Base-by-base conservation (phyloP, 2,888 invertebrate species). In the Eupeodes luniger region DNA sequence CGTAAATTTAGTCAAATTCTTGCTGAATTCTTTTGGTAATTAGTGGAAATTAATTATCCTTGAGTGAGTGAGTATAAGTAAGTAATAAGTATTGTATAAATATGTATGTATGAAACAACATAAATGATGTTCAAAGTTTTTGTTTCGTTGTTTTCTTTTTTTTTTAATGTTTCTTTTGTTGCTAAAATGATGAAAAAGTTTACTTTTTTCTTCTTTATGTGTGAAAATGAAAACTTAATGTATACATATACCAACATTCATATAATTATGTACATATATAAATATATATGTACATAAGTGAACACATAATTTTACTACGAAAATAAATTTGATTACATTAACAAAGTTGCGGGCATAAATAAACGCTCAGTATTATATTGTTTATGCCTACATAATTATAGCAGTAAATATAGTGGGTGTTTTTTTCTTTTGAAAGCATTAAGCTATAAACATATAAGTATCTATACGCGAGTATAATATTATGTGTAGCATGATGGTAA, bases 11-110 rank as follows among this genome's bases (percentile, higher is more conserved):
- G 67, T 69, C 27, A 57, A 57, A 64, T 83, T 76, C 59, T 49
- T 79, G n/a, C 47, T 76, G 59, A 83, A 79, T 87, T 83, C 79
- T 72, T 87, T 87, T 61, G 79, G 83, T 79, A 88, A 84, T 88
- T 88, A 88, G 87, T 81, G 72, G 57, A 88, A 88, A 88, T 77
- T 81, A 88, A 81, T 88, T 88, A 81, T 77, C 72, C 72, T 77
- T 84, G 67, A 61, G 76, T 55, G 40, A 40, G 40, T 40, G 40
- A 40, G 40, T 5, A 40, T 40, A 9, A 40, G 40, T 40, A 40
- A 40, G 66, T 55, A 75, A 70, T 47, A 69, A 53, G 40, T 40
- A 40, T 27, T 27, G 27, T 27, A 72, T 84, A 69, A 81, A 84
- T 86, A 83, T 79, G 75, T 86, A 83, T 79, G 75, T 66, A 70